Evolutionary conservation across 2,888 invertebrate genomes (phyloP), one percentile per base, ranked within the genome.

Genomic region (Stenotaenia linearis): DNA sequence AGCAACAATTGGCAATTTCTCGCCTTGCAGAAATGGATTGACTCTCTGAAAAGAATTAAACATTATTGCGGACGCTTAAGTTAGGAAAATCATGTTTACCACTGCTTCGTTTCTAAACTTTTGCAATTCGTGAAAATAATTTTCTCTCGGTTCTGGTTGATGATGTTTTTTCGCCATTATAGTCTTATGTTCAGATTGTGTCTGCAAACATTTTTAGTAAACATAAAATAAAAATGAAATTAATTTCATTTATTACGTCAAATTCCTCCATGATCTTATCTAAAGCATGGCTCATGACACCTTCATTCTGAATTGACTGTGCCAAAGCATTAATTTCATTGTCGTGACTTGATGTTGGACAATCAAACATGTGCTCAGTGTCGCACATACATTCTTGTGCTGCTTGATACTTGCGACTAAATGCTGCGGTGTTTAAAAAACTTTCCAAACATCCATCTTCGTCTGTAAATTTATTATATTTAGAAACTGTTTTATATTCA

Each of bases 331-430:
- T 83, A 75, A 85, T 83, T 81, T 84, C 84, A 75, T 82, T 83
- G 50, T 84, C 84, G 18, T 82, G 79, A 25, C 82, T 82, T 7
- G 80, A 80, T 7, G 76, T 56, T 0, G 82, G 92, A 86, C 98
- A 98, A 85, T 93, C 92, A 86, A 96, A 93, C 96, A 96, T 98
- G 87, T 99, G 98, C 85, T 99, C 98, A 15, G 92, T 92, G 86
- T 99, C 99, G 83, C 99, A 99, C 91, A 98, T 95, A 86, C 99
- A 99, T 81, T 96, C 93, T 86, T 97, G 96, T 0, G 93, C 90
- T 37, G 92, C 91, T 86, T 97, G 96, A 86, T 95, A 98, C 84
- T 94, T 92, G 7, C 97, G 92, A 85, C 97, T 97, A 88, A 95
- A 98, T 0, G 94, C 92, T 0, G 98, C 98, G 0, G 96, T 94